Evolutionary conservation across 2,797 vertebrate genomes (phyloP), one percentile per base, ranked within the genome.

Genomic region (Spinus olivaceus): DNA sequence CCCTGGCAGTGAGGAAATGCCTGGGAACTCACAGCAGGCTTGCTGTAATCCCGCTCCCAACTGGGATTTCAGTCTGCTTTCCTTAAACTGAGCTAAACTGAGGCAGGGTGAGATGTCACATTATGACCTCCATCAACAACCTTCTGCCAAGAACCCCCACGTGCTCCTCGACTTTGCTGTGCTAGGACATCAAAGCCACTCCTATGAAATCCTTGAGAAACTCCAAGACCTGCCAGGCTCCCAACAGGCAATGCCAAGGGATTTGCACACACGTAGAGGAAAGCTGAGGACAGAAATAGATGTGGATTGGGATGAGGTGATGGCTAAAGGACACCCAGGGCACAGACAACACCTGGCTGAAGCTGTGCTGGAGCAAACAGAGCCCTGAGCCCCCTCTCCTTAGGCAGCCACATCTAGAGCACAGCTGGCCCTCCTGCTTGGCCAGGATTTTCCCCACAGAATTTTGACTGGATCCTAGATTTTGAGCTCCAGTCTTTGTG

Each of bases 251-350:
- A 14, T 1, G 1, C 18, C 27, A 42, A 6, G n/a, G 50, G 24
- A 6, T 5, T 21, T 51, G 7, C 12, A 50, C 10, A 6, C 0
- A 0, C 0, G 1, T 1, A 32, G 35, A 67, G 33, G 35, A 60
- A 81, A 65, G 20, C 1, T 17, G n/a, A 76, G 28, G 47, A 50
- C 44, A 79, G 69, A 37, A n/a, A 21, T 6, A 86, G 16, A 23
- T 13, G 39, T 35, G 80, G 28, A 19, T 47, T 20, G 19, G 32
- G 42, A 25, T 41, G 54, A 44, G 19, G 2, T 28, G 54, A 61
- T 30, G 59, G 16, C 70, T 79, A 39, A 46, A 77, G 50, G 53
- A n/a, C 42, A 56, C 8, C 8, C 30, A n/a, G 23, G 28, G 20
- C 42, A 47, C 14, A 42, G 39, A 66, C 0, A 8, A 11, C 71